Percentiles rank a stretch among this genome's conserved stretches.
phyloP scores from a whole-genome alignment of 2,797 vertebrate species.

The Syngnathus rostellatus region DNA sequence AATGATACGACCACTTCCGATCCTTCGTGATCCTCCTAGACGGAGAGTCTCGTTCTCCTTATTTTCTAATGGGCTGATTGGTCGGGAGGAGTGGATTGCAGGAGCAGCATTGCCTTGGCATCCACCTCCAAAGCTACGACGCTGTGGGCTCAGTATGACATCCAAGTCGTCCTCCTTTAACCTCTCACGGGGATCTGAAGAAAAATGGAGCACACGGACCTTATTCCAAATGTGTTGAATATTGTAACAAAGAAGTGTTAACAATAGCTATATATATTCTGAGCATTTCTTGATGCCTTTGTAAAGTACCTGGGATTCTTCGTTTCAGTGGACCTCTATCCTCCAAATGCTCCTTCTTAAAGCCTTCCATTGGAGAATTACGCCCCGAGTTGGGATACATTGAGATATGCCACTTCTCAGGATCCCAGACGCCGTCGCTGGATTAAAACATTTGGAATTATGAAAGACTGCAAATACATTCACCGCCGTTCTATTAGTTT shows the following conservation, averaged over 20 bases:
- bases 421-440: constrained; percentile 97
- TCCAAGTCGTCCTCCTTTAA: constrained; percentile 96
- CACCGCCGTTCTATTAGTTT: neutral
- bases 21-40: constrained; percentile 79
- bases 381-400: constrained; percentile 86
- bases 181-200: constrained; percentile 86
- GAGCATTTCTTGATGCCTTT: neutral
- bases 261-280: no score
- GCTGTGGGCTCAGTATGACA: constrained; percentile 89
- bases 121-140: constrained; percentile 92
- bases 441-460: constrained; percentile 17
- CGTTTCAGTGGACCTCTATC: constrained; percentile 84
- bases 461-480: neutral
- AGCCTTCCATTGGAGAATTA: constrained; percentile 82
- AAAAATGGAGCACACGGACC: neutral
- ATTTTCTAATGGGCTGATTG: constrained; percentile 85
- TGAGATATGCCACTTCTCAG: constrained; percentile 98
- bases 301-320: constrained; percentile 79
- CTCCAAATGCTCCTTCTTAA: constrained; percentile 83
- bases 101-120: constrained; percentile 81
- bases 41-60: constrained; percentile 87
- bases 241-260: no score
- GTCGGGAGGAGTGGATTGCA: constrained; percentile 66
- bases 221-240: neutral
- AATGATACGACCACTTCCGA: constrained; percentile 94